These are phyloP conservation scores for Tenthredo notha DNA, from an alignment of 2,888 invertebrate genomes.

Conservation along the genomic window DNA sequence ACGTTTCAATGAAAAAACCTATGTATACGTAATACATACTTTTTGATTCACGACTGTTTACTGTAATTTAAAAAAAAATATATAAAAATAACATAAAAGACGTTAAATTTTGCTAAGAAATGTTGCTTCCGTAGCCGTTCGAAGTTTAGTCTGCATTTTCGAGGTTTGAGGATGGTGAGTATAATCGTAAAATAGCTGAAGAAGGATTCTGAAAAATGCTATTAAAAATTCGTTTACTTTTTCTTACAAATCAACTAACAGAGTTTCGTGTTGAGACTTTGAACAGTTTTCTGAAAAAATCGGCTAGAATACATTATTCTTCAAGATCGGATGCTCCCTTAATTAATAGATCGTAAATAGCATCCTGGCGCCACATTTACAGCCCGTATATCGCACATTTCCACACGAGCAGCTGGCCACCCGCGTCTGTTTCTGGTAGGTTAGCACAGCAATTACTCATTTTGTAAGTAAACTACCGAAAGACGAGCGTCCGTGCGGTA, in stretches of 20 bases:
- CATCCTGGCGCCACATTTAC: conserved; percentile 23
- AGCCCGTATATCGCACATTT: neutral
- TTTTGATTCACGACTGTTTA: neutral
- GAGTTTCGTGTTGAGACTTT: neutral
- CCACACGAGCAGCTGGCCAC: neutral
- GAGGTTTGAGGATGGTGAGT: neutral
- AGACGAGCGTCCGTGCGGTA: conserved; percentile 35
- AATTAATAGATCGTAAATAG: neutral
- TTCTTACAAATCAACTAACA: no score
- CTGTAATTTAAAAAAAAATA: neutral
- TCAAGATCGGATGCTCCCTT: neutral
- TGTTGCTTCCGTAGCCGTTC: neutral
- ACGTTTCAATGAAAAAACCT: neutral
- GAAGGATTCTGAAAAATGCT: neutral
- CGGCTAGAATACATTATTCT: neutral
- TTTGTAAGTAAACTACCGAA: conserved; percentile 60
- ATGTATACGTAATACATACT: neutral
- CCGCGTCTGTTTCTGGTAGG: conserved; percentile 59
- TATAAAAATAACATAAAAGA: neutral
- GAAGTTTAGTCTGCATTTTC: conserved; percentile 9
- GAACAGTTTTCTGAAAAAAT: neutral
- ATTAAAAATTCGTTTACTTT: neutral
- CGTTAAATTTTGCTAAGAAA: neutral
- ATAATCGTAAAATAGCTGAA: neutral
- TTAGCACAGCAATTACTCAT: conserved; percentile 62